Percentiles rank a stretch among this genome's conserved stretches.
These are phyloP conservation scores for Austrolebias charrua DNA, from an alignment of 2,797 vertebrate species.

Conservation along the genomic window DNA sequence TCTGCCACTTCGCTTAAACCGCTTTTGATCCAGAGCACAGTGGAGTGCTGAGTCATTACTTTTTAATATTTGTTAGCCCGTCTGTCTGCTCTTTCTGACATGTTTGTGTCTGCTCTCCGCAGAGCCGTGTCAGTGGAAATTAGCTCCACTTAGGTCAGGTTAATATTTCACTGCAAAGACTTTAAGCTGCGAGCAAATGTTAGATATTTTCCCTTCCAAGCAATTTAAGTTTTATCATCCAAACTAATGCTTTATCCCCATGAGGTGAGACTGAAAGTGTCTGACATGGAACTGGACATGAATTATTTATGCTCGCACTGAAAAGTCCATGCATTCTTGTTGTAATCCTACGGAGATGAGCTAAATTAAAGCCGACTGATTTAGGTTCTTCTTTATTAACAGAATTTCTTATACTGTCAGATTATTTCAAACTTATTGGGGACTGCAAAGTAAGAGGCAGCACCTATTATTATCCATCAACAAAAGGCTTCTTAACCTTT, in stretches of 20 bases:
- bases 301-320: constrained; percentile 42
- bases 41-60: constrained; percentile 65
- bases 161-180: constrained; percentile 28
- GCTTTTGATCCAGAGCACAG: constrained; percentile 51
- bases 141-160: constrained; percentile 38
- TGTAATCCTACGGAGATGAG: constrained; percentile 16
- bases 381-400: constrained; percentile 2
- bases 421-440: too few relatives aligned
- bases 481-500: too few relatives aligned
- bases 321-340: constrained; percentile 7
- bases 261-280: constrained; percentile 27
- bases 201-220: too few relatives aligned
- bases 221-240: neutral
- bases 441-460: neutral
- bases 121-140: constrained; percentile 58
- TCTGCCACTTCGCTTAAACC: constrained; percentile 39
- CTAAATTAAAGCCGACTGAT: constrained; percentile 18
- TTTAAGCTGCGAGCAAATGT: constrained; percentile 7
- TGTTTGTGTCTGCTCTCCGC: constrained; percentile 57
- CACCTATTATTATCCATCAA: too few relatives aligned
- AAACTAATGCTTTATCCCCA: constrained; percentile 10
- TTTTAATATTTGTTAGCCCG: constrained; percentile 37
- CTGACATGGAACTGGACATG: constrained; percentile 15
- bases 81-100: constrained; percentile 36
- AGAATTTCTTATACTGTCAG: neutral